phyloP scores from a whole-genome alignment of 1,140 invertebrate genomes.

The Batillaria attramentaria region DNA sequence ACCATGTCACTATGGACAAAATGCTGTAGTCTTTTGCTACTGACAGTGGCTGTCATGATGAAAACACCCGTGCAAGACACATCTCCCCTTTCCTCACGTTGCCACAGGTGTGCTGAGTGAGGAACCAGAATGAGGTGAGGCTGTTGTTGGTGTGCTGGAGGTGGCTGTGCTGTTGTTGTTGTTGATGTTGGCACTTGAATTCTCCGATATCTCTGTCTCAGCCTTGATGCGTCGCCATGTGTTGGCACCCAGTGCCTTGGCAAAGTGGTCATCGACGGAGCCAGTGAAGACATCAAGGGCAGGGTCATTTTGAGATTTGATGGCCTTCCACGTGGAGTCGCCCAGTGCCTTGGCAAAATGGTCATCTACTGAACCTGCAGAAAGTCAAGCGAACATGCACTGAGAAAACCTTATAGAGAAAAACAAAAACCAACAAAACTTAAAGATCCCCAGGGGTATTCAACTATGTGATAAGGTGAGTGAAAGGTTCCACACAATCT shows the following conservation, averaged over 20 bases:
- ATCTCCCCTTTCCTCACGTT: no score
- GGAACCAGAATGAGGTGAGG: conserved; percentile 10
- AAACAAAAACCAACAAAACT: neutral
- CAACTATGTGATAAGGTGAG: neutral
- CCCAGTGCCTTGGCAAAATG: conserved; percentile 70
- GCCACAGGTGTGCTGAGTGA: conserved; percentile 27
- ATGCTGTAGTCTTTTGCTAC: neutral
- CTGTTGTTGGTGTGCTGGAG: neutral
- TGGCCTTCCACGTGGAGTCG: conserved; percentile 65
- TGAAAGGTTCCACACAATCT: no score
- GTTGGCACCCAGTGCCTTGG: conserved; percentile 93
- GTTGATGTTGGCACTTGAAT: conserved; percentile 4
- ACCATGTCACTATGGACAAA: neutral
- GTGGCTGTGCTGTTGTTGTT: conserved; percentile 4
- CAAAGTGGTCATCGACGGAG: conserved; percentile 94
- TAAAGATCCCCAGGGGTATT: neutral
- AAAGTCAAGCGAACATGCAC: conserved; percentile 33
- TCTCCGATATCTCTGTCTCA: conserved; percentile 55
- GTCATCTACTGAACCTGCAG: conserved; percentile 71
- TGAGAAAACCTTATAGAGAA: neutral
- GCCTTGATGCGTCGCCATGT: conserved; percentile 88
- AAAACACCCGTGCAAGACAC: neutral
- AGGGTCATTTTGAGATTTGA: conserved; percentile 65
- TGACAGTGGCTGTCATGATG: no score
- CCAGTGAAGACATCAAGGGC: conserved; percentile 49